Conservation (phyloP, 1,140 invertebrate species). For the Leptinotarsa defecta region DNA sequence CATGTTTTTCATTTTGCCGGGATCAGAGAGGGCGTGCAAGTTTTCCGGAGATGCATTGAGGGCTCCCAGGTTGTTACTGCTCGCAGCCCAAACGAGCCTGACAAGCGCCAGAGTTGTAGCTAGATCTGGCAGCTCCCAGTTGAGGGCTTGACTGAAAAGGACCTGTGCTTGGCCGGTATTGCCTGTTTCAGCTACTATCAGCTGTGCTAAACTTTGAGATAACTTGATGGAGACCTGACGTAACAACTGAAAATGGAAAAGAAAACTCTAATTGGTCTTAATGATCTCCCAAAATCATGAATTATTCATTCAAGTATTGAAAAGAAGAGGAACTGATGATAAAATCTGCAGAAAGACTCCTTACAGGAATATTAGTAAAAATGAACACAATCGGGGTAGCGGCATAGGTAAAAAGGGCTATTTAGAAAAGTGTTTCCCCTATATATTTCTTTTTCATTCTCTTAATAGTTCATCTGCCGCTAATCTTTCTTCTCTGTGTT, state of each 20-base stretch:
- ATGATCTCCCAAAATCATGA: neutral
- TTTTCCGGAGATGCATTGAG: slow-evolving; percentile 69
- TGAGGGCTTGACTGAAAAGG: slow-evolving; percentile 60
- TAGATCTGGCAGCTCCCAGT: slow-evolving; percentile 69
- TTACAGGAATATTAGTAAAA: too few species aligned
- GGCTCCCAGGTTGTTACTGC: slow-evolving; percentile 71
- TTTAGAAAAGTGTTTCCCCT: too few species aligned
- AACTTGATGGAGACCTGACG: slow-evolving; percentile 76
- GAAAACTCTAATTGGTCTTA: neutral
- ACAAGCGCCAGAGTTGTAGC: slow-evolving; percentile 72
- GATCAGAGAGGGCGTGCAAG: slow-evolving; percentile 63
- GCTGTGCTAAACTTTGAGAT: slow-evolving; percentile 71
- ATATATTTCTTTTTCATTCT: too few species aligned
- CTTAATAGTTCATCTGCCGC: too few species aligned
- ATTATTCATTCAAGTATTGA: neutral
- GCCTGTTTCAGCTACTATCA: slow-evolving; percentile 51
- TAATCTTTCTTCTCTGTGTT: too few species aligned
- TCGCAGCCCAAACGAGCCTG: slow-evolving; percentile 78
- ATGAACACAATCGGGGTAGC: too few species aligned
- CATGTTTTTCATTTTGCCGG: slow-evolving; percentile 59
- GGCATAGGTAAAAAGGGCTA: too few species aligned
- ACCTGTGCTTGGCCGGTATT: slow-evolving; percentile 50
- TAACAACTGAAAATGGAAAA: slow-evolving; percentile 59
- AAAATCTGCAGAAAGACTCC: neutral
- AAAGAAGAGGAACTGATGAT: neutral